Conservation (phyloP, 1,140 invertebrate genomes). For the Ceratina japonica region DNA sequence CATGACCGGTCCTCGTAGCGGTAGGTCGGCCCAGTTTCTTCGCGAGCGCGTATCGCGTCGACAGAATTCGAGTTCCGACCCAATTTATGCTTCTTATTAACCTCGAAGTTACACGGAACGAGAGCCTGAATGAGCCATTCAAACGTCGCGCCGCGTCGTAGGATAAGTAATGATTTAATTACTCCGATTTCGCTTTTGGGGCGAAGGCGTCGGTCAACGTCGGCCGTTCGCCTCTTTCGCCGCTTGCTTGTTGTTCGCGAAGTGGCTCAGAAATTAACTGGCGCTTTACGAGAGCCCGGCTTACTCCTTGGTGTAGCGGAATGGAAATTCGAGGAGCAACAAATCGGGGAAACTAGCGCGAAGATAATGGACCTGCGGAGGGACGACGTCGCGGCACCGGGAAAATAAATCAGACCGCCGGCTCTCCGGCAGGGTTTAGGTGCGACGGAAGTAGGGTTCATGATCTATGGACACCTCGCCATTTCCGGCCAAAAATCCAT, state of each 20-base stretch:
- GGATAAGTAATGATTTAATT: neutral
- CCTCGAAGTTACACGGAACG: neutral
- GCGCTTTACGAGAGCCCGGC: conserved; percentile 43
- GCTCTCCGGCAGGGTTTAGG: conserved; percentile 65
- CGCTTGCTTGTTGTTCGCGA: neutral
- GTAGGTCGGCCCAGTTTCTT: conserved; percentile 6
- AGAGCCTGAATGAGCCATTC: neutral
- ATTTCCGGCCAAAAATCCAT: conserved; percentile 76
- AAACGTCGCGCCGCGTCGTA: no score
- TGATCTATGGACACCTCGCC: conserved; percentile 74
- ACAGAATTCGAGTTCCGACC: no score
- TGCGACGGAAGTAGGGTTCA: conserved; percentile 73
- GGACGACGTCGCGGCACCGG: conserved; percentile 60
- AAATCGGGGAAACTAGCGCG: conserved; percentile 64
- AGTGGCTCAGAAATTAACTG: conserved; percentile 5
- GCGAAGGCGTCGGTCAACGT: neutral
- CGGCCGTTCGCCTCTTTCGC: neutral
- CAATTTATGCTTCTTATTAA: neutral
- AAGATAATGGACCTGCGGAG: conserved; percentile 69
- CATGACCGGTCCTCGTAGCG: conserved; percentile 29
- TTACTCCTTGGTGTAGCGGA: conserved; percentile 33
- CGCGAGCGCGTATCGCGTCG: no score
- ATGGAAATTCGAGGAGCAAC: conserved; percentile 66
- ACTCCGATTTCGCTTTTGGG: neutral
- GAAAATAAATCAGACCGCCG: conserved; percentile 74